Evolutionary conservation across 2,113 vertebrate genomes (phyloP).

Genomic region (Hippotragus niger): DNA sequence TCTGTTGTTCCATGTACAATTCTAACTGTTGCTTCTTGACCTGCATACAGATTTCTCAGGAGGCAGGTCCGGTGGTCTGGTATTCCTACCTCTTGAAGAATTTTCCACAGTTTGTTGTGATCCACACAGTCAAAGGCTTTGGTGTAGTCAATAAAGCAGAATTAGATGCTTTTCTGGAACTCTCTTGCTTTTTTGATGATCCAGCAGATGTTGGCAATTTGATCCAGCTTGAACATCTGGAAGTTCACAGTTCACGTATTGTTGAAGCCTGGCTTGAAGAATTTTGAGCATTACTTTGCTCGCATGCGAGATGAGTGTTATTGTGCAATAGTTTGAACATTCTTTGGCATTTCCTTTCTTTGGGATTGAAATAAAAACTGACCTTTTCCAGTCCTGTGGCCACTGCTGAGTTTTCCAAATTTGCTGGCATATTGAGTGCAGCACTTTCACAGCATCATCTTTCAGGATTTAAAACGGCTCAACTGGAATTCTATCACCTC

Average conservation of each 20-base stretch:
- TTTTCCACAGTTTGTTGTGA: background rate
- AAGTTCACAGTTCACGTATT: background rate
- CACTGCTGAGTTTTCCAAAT: background rate
- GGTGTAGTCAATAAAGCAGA: background rate
- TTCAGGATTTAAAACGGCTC: background rate
- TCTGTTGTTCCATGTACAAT: background rate
- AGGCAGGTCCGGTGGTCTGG: background rate
- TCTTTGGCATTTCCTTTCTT: background rate
- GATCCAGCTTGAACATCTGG: background rate
- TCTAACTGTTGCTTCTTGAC: background rate
- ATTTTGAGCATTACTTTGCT: background rate
- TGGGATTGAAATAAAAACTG: background rate
- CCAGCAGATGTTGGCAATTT: background rate
- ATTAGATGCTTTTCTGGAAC: background rate
- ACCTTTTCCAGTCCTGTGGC: background rate
- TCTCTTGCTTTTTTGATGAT: background rate
- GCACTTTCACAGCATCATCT: background rate
- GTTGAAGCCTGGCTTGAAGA: background rate
- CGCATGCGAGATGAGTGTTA: background rate
- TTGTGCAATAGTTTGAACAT: background rate
- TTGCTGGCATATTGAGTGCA: background rate
- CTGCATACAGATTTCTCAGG: background rate
- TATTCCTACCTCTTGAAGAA: background rate
- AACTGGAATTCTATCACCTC: background rate
- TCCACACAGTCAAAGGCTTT: background rate